phyloP scores from a whole-genome alignment of 2,888 invertebrate genomes.

The Loripinus fragilis region DNA sequence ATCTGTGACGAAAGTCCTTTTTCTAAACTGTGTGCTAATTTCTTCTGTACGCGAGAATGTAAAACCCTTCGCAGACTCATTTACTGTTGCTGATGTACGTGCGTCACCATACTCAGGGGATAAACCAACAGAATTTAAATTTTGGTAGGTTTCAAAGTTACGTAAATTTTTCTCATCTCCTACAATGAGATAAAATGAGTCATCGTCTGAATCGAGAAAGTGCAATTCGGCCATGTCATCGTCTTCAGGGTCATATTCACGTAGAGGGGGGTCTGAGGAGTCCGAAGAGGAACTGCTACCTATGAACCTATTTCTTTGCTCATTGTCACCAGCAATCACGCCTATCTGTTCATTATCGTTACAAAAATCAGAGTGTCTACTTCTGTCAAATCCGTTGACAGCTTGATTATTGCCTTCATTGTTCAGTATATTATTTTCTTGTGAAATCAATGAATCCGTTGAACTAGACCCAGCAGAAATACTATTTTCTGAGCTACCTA shows the following conservation, averaged over 20 bases:
- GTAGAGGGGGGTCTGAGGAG: conserved; percentile 60
- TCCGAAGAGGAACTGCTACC: conserved; percentile 38
- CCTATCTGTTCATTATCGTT: not conserved
- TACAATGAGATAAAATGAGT: conserved; percentile 64
- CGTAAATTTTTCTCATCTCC: conserved; percentile 60
- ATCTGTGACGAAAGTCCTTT: conserved; percentile 62
- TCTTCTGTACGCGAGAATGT: conserved; percentile 65
- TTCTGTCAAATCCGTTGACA: conserved; percentile 1
- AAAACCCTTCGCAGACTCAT: conserved; percentile 58
- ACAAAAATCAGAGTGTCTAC: not conserved
- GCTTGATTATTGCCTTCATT: not conserved
- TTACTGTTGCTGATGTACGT: conserved; percentile 50
- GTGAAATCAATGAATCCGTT: conserved; percentile 16
- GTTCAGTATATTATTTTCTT: not conserved
- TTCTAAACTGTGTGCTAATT: conserved; percentile 52
- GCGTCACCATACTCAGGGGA: conserved; percentile 59
- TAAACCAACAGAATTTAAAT: conserved; percentile 63
- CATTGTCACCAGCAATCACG: not conserved
- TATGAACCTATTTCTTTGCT: not conserved
- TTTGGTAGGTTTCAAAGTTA: conserved; percentile 62
- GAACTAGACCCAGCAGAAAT: conserved; percentile 8
- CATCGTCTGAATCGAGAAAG: conserved; percentile 53
- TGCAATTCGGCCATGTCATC: conserved; percentile 64
- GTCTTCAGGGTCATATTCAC: conserved; percentile 68
- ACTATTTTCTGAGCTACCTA: conserved; percentile 6